Percentiles rank a stretch among this genome's conserved stretches.
phyloP scores from a whole-genome alignment of 2,113 vertebrate genomes.

The Vulpes vulpes region DNA sequence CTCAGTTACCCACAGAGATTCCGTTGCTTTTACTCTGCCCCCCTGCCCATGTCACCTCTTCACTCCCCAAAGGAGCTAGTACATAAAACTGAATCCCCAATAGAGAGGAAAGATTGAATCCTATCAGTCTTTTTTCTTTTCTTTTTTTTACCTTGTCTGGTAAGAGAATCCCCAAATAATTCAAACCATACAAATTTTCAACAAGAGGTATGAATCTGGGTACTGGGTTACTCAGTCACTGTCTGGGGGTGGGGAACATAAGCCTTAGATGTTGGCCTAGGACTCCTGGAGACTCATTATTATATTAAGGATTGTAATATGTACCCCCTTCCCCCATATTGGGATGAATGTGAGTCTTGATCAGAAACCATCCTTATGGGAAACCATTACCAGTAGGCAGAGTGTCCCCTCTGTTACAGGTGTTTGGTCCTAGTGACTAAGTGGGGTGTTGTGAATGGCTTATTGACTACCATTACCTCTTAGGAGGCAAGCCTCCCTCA shows the following conservation, averaged over 20 bases:
- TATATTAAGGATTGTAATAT: background rate
- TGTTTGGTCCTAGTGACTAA: background rate
- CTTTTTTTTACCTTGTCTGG: background rate
- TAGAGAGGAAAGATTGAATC: background rate
- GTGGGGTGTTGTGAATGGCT: background rate
- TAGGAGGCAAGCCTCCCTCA: background rate
- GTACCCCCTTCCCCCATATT: background rate
- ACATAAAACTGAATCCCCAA: background rate
- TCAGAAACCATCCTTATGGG: background rate
- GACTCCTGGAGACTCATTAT: background rate
- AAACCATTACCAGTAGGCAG: conserved; percentile 1
- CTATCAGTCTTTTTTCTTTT: background rate
- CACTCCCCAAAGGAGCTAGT: background rate
- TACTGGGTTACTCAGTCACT: background rate
- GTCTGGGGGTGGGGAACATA: background rate
- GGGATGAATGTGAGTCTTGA: background rate
- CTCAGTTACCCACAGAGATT: background rate
- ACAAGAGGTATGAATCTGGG: background rate
- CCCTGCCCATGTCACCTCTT: background rate
- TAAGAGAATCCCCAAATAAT: background rate
- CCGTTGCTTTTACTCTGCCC: background rate
- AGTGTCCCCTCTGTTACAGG: background rate
- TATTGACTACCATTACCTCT: background rate
- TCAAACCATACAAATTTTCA: background rate
- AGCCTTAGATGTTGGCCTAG: background rate